Conservation (phyloP, 2,113 vertebrate genomes). For the Pseudorhombus dupliciocellatus region DNA sequence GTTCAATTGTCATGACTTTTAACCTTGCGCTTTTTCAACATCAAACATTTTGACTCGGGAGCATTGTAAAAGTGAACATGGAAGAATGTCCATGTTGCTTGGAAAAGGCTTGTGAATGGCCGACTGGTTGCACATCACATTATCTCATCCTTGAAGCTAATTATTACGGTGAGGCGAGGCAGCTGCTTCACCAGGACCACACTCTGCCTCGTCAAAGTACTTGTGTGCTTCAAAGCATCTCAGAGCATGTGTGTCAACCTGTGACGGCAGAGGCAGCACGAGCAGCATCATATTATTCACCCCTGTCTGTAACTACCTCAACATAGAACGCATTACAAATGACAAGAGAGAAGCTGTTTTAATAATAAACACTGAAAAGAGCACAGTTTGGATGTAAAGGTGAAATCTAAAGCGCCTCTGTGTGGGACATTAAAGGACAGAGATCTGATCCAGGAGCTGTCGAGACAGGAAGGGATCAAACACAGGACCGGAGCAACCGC, state of each 20-base stretch:
- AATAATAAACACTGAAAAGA: not conserved
- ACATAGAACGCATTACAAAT: not conserved
- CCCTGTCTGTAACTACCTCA: not conserved
- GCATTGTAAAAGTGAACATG: not conserved
- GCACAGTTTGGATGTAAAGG: not conserved
- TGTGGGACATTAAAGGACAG: slow-evolving; percentile 14
- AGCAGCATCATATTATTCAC: not conserved
- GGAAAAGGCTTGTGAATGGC: slow-evolving; percentile 2
- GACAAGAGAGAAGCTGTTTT: not conserved
- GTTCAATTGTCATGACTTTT: not conserved
- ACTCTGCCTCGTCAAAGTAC: slow-evolving; percentile 18
- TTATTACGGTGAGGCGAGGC: slow-evolving; percentile 21
- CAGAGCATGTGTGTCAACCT: slow-evolving; percentile 9
- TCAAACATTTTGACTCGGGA: not conserved
- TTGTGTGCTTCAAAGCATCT: slow-evolving; percentile 29
- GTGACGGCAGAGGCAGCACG: not conserved
- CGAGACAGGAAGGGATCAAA: slow-evolving; percentile 44
- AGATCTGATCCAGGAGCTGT: slow-evolving; percentile 46
- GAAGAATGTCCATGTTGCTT: not conserved
- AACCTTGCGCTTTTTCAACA: too few relatives aligned
- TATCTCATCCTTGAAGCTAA: slow-evolving; percentile 8
- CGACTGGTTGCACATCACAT: not conserved
- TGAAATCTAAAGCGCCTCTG: not conserved
- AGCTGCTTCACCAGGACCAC: not conserved
- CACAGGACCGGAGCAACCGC: slow-evolving; percentile 22